phyloP scores from a whole-genome alignment of 2,113 vertebrate genomes.

The Holacanthus passer region DNA sequence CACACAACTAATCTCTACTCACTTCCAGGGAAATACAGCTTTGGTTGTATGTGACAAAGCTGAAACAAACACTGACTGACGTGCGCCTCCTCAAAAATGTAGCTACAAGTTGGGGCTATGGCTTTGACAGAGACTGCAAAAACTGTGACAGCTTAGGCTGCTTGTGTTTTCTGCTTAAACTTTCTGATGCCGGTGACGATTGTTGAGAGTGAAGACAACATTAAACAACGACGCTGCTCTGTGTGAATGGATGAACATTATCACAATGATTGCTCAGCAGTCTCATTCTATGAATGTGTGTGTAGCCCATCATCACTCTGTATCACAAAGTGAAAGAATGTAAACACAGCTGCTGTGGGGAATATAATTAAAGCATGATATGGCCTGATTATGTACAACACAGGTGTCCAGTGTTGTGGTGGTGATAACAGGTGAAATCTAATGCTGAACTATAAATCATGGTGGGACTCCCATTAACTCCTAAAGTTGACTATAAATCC shows the following conservation, averaged over 20 bases:
- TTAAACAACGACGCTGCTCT: no score
- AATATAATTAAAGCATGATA: slow-evolving; percentile 7
- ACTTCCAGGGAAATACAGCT: not conserved
- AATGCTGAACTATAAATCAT: not conserved
- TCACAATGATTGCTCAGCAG: no score
- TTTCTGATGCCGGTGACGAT: not conserved
- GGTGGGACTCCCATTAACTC: not conserved
- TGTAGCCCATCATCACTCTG: not conserved
- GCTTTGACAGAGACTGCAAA: not conserved
- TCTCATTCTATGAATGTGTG: not conserved
- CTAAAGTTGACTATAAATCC: not conserved
- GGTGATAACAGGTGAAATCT: not conserved
- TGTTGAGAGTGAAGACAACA: no score
- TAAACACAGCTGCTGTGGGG: not conserved
- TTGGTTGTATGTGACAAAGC: not conserved
- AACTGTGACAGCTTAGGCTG: not conserved
- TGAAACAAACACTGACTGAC: slow-evolving; percentile 1
- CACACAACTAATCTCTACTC: not conserved
- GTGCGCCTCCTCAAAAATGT: not conserved
- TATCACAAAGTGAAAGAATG: slow-evolving; percentile 8
- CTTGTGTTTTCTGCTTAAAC: not conserved
- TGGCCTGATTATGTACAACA: not conserved
- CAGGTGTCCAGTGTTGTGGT: not conserved
- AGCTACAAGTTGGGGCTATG: not conserved
- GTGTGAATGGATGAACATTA: not conserved